phyloP scores from a whole-genome alignment of 1,140 invertebrate species.

The Subanguina moxae region DNA sequence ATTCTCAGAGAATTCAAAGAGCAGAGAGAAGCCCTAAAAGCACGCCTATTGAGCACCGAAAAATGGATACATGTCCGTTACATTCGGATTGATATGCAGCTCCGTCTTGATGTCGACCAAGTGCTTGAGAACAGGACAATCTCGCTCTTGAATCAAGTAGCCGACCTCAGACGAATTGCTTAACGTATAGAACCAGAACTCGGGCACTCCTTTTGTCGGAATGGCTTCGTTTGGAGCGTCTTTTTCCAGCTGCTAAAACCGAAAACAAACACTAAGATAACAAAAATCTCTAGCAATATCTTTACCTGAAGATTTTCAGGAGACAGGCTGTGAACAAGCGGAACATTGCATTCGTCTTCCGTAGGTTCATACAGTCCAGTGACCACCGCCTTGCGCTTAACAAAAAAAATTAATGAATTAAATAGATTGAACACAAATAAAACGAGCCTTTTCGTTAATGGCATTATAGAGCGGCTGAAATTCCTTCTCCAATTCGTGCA shows the following conservation, averaged over 20 bases:
- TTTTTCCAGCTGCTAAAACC: constrained; percentile 40
- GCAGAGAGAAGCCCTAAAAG: constrained; percentile 76
- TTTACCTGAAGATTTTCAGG: constrained; percentile 54
- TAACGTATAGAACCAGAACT: constrained; percentile 95
- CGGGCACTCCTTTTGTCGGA: constrained; percentile 76
- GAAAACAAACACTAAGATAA: not conserved
- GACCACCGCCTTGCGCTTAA: constrained; percentile 72
- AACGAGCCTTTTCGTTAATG: constrained; percentile 73
- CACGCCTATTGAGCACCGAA: not conserved
- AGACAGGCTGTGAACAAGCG: constrained; percentile 60
- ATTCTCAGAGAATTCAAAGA: constrained; percentile 90
- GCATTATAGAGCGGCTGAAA: constrained; percentile 67
- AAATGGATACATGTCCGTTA: constrained; percentile 68
- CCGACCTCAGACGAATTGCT: constrained; percentile 84
- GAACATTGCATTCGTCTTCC: constrained; percentile 69
- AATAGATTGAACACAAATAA: constrained; percentile 4
- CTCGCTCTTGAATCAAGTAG: constrained; percentile 77
- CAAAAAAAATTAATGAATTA: constrained; percentile 23
- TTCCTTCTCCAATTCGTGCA: constrained; percentile 78
- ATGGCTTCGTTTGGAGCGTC: constrained; percentile 27
- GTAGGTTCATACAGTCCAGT: constrained; percentile 77
- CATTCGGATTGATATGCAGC: constrained; percentile 71
- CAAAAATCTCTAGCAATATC: constrained; percentile 29
- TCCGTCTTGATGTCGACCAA: constrained; percentile 81
- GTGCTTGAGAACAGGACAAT: constrained; percentile 87